Evolutionary conservation across 2,888 invertebrate genomes (phyloP), one percentile per base, ranked within the genome.

Genomic region (Ariolimax columbianus): DNA sequence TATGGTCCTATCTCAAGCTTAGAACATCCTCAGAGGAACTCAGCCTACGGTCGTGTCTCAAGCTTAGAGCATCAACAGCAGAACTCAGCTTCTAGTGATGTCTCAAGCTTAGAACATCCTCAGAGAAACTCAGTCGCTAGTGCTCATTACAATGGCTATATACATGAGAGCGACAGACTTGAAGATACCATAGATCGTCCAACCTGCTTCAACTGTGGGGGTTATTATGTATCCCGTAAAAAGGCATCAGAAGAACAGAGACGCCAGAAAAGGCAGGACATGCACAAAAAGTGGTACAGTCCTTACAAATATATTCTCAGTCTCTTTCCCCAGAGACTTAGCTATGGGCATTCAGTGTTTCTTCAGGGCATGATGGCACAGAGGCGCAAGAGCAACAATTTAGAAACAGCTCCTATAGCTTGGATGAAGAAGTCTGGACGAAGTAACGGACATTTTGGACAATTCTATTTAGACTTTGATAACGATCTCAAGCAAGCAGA

Each of bases 261-360:
- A 33, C 9, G 0, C 4, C 33, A 30, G 33, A 33, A 66, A 11
- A 17, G 33, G 33, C 33, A 14, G 9, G 9, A 33, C 9, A 1
- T 66, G 9, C 0, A 66, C 66, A 66, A 66, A 17, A 66, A 66
- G 66, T 66, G 66, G 66, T 66, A 66, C 33, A 66, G 66, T 17
- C 66, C 66, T 66, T 66, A 66, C 66, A 66, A 66, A 19, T 66
- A 66, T 66, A 66, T 66, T 33, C 66, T 66, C 33, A 66, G 66
- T 14, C 66, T 66, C 0, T 66, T 66, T 33, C 66, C 66, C 7
- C 66, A 66, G 17, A 66, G 66, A 66, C 33, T 66, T 19, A 33
- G 66, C 19, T 66, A 66, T 23, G 66, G 66, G 17, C 66, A 66
- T 33, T 66, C 66, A 33, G 14, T 66, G 30, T 66, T 66, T 66